Conservation (phyloP, 2,888 invertebrate genomes). For the Camptogramma bilineatum region DNA sequence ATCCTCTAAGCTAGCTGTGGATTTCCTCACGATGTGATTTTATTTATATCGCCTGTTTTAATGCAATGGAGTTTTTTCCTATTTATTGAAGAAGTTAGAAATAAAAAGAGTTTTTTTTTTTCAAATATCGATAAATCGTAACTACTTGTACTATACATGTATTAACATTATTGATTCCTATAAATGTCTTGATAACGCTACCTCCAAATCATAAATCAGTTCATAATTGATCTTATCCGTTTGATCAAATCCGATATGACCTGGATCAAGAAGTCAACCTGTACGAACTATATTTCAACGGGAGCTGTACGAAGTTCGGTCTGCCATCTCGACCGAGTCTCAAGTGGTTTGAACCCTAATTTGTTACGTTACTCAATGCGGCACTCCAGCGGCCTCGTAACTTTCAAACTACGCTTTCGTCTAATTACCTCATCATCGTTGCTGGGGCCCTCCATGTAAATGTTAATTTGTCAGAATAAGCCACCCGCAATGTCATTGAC, state of each 20-base stretch:
- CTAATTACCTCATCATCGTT: conserved; percentile 4
- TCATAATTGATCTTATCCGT: not conserved
- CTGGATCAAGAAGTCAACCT: not conserved
- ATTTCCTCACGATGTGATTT: no score
- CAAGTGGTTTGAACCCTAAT: conserved; percentile 20
- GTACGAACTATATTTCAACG: conserved; percentile 7
- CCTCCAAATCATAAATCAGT: not conserved
- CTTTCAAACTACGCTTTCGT: conserved; percentile 2
- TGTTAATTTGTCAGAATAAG: not conserved
- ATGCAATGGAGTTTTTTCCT: no score
- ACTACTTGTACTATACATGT: no score
- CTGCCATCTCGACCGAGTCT: conserved; percentile 11
- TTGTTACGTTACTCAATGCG: conserved; percentile 6
- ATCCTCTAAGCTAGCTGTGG: no score
- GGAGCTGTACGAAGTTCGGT: conserved; percentile 7
- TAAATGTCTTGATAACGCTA: no score
- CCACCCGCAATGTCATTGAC: not conserved
- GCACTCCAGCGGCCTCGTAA: conserved; percentile 4
- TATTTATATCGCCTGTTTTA: no score
- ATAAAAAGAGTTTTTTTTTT: no score
- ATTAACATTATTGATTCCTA: no score
- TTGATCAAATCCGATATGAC: not conserved
- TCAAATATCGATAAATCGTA: no score
- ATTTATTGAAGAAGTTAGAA: no score
- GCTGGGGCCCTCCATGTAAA: not conserved